Base-by-base conservation (phyloP, 1,140 invertebrate species). In the Drosophila pruinosa region DNA sequence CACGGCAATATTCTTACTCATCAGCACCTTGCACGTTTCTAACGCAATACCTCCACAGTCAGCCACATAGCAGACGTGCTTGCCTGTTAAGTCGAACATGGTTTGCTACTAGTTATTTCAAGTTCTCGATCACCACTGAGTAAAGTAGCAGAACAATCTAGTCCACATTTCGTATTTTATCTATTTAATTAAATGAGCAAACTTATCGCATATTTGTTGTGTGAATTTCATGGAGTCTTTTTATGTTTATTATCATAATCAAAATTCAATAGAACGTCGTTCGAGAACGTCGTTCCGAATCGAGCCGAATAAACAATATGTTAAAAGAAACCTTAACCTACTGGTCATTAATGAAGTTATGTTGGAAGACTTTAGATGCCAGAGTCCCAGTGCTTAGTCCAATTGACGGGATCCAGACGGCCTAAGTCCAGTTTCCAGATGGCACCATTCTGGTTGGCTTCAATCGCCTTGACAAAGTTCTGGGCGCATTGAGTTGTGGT, bases 61-160 rank as follows among this genome's bases (percentile, higher is more conserved):
- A 31, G 89, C 89, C 31, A 90, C 83, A 86, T 90, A 90, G 59
- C 85, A 85, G 31, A 90, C 71, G 73, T 90, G 71, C 63, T 90
- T 90, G 2, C 89, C 89, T 36, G 63, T 64, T 28, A 90, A 52
- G 64, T 90, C 75, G 64, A 59, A 88, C 89, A 90, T 89, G 12
- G 7, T 45, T 6, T n/a, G 7, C 12, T 26, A 43, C 61, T 31
- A 4, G 8, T 22, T 17, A 17, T 43, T 50, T 64, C 31, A 36
- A 56, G 45, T 65, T 59, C 43, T 68, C 5, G 54, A 64, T 26
- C 12, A 53, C 15, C 21, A 81, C 78, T 81, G 24, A 53, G 14
- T 41, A 22, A 14, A 45, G 6, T 14, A 57, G n/a, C n/a, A 4
- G 21, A 45, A 22, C 19, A 19, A 12, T 22, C 21, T 5, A 47